A percentile compares a stretch with the other conserved stretches of the same genome.
Evolutionary conservation across 2,888 invertebrate genomes (phyloP).

Genomic region (Drosophila seclusa): DNA sequence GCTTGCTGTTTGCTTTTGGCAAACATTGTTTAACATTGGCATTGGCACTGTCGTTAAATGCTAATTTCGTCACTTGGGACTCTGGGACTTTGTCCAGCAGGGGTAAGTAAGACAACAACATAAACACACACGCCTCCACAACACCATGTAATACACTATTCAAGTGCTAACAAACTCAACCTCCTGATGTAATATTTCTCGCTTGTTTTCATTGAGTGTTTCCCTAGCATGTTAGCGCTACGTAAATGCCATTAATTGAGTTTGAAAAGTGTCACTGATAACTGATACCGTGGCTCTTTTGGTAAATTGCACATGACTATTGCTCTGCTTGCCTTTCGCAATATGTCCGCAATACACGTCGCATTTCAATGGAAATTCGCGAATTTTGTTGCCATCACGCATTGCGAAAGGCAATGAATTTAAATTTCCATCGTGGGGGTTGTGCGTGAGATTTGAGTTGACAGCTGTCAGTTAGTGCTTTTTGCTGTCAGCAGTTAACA

Average conservation of each 20-base stretch:
- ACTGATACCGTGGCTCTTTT: conserved; percentile 17
- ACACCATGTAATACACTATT: conserved; percentile 2
- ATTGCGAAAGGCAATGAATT: conserved; percentile 10
- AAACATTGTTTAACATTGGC: neutral
- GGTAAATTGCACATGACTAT: conserved; percentile 1
- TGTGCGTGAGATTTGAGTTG: conserved; percentile 1
- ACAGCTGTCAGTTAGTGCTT: conserved; percentile 36
- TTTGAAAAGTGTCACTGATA: conserved; percentile 25
- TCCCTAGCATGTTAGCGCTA: conserved; percentile 40
- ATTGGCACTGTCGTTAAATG: conserved; percentile 57
- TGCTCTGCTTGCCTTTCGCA: neutral
- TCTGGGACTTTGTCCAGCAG: conserved; percentile 16
- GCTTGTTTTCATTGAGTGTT: neutral
- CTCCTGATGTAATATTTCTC: conserved; percentile 35
- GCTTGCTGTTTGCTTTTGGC: conserved; percentile 17
- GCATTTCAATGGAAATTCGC: neutral
- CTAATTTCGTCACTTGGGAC: conserved; percentile 57
- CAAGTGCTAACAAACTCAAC: conserved; percentile 62
- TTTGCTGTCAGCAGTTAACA: conserved; percentile 26
- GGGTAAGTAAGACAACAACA: conserved; percentile 35
- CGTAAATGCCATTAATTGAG: conserved; percentile 42
- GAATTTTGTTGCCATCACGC: neutral
- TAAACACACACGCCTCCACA: neutral
- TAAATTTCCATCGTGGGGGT: conserved; percentile 6
- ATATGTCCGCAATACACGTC: neutral